Percentiles rank a stretch among this genome's conserved stretches.
Evolutionary conservation across 2,888 invertebrate species (phyloP).

Genomic region (Drosophila helvetica): DNA sequence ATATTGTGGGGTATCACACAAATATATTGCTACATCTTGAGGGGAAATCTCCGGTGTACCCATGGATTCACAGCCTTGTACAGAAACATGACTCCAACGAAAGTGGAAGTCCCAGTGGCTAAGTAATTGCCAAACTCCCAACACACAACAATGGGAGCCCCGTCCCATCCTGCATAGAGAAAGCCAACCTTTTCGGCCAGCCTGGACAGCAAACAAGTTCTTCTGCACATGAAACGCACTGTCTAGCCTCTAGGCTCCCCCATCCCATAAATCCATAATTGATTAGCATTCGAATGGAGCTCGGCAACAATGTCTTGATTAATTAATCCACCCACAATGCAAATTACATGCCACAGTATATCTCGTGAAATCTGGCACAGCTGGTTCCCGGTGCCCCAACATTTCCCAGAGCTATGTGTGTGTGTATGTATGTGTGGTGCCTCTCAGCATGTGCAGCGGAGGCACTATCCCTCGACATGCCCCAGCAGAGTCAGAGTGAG

Average conservation of each 20-base stretch:
- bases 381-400: slow-evolving; percentile 36
- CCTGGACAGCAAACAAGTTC: not conserved
- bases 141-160: no score
- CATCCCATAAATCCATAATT: slow-evolving; percentile 13
- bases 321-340: slow-evolving; percentile 69
- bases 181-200: not conserved
- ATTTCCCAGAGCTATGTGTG: not conserved
- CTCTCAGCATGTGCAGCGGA: not conserved
- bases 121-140: not conserved
- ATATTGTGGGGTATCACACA: not conserved
- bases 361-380: slow-evolving; percentile 56
- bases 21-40: not conserved
- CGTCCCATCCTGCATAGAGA: not conserved
- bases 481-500: not conserved
- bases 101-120: no score
- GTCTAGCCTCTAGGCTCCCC: not conserved
- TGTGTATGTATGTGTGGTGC: not conserved
- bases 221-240: not conserved
- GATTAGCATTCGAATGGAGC: slow-evolving; percentile 12
- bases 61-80: no score
- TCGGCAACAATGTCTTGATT: slow-evolving; percentile 43
- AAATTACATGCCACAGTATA: slow-evolving; percentile 57
- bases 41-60: not conserved
- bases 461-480: no score
- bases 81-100: no score